Percentiles rank a stretch among this genome's conserved stretches.
phyloP scores from a whole-genome alignment of 2,888 invertebrate genomes.

The Caenorhabditis macrosperma region DNA sequence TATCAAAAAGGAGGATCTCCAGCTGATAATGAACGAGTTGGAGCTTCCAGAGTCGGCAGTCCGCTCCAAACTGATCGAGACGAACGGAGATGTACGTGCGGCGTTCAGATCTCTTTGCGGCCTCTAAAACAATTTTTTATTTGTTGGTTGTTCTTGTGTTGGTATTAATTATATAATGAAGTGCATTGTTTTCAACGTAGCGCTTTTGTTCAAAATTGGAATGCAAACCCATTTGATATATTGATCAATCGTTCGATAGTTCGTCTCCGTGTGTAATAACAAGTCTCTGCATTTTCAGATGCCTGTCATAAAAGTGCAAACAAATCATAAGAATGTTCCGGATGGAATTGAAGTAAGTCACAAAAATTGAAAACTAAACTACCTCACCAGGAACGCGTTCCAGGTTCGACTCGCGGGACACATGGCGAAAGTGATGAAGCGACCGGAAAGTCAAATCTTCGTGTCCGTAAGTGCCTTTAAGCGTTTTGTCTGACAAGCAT shows the following conservation, averaged over 20 bases:
- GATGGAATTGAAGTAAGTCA: constrained; percentile 30
- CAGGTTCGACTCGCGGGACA: constrained; percentile 25
- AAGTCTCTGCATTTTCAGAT: background rate
- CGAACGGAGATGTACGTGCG: constrained; percentile 58
- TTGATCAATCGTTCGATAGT: background rate
- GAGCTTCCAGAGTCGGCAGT: constrained; percentile 65
- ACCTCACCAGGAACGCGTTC: background rate
- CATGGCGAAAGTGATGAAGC: constrained; percentile 45
- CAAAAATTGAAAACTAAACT: background rate
- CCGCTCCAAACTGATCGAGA: constrained; percentile 61
- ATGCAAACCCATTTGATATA: background rate
- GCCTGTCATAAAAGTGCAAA: constrained; percentile 45
- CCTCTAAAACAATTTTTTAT: constrained; percentile 15
- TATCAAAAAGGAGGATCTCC: constrained; percentile 70
- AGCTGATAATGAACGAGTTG: constrained; percentile 68
- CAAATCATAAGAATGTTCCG: constrained; percentile 33
- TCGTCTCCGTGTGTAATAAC: no score
- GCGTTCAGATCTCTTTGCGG: constrained; percentile 57
- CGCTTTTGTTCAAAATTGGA: background rate
- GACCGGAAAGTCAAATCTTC: constrained; percentile 49
- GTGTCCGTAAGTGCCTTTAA: constrained; percentile 17
- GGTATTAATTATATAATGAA: constrained; percentile 27
- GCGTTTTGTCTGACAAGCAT: background rate
- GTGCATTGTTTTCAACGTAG: background rate
- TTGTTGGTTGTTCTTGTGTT: background rate